Evolutionary conservation across 92 coral and sea anemone species (phyloP).

Genomic region (Phenganax stokvisi): DNA sequence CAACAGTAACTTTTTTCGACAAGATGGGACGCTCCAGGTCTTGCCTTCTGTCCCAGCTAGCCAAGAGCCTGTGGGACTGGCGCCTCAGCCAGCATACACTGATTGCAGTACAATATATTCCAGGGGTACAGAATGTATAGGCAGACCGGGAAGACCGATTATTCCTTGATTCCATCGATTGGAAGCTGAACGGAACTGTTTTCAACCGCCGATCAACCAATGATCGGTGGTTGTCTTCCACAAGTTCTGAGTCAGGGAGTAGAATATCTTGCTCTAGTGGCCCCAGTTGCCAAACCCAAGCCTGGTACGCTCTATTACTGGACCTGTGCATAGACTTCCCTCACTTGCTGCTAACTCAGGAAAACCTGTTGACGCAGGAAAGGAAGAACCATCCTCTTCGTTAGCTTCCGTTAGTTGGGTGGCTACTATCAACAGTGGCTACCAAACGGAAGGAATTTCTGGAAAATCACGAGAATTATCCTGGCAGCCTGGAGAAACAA

Average conservation of each 20-base stretch:
- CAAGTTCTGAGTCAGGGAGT: conserved; percentile 37
- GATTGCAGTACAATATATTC: no score
- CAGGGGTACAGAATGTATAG: no score
- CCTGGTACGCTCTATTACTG: conserved; percentile 32
- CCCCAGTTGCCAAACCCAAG: conserved; percentile 45
- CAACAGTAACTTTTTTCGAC: no score
- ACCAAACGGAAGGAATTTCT: conserved; percentile 33
- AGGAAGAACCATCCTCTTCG: conserved; percentile 33
- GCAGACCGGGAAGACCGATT: no score
- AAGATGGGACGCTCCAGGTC: no score
- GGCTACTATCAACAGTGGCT: conserved; percentile 46
- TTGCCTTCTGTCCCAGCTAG: no score
- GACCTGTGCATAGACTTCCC: conserved; percentile 42
- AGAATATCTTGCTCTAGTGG: conserved; percentile 14
- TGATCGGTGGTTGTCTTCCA: conserved; percentile 39
- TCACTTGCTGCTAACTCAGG: conserved; percentile 28
- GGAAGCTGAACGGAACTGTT: conserved; percentile 39
- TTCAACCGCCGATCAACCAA: conserved; percentile 19
- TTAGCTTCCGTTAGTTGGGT: conserved; percentile 40
- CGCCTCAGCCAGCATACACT: no score
- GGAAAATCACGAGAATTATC: conserved; percentile 28
- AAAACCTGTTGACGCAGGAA: conserved; percentile 32
- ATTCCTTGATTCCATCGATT: conserved; percentile 1
- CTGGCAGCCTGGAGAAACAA: conserved; percentile 41
- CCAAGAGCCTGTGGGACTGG: no score